Base-by-base conservation (phyloP, 1,140 invertebrate species). In the Apis dorsata region DNA sequence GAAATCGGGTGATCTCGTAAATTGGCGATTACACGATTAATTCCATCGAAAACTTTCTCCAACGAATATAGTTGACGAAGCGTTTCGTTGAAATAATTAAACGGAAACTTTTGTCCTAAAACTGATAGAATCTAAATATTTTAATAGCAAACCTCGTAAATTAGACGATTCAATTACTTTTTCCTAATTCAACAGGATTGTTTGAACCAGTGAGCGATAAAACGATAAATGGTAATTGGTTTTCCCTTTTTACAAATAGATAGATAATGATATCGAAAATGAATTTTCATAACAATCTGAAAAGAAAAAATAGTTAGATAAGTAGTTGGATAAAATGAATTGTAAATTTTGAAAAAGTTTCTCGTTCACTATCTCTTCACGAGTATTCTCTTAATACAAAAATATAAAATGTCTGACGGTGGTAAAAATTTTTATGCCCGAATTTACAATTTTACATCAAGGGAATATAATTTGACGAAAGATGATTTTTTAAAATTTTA, bases 11-110 rank as follows among this genome's bases (percentile, higher is more conserved):
- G 13, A 21, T 69, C 66, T 5, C 66, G 66, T 15, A 69, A 69
- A 69, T 51, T 44, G 66, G 44, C n/a, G 66, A 69, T 49, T 19
- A 1, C 17, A 44, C 28, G 34, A 17, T 44, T 44, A 44, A 34
- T 44, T 12, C 65, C 65, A 44, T 44, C 17, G 34, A 9, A 44
- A 44, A 21, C 1, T 68, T 21, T 44, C 19, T 21, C 10, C 63
- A 11, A 34, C 15, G 63, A 15, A 66, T 10, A 19, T 66, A 66
- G 28, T 15, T 5, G 62, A 17, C 62, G 62, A 28, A 19, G 28
- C 44, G 13, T 65, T 65, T 49, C n/a, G 34, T 62, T 74, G 10
- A 60, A 74, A 74, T 62, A 34, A 74, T 60, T 60, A 60, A 74
- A 49, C 34, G 17, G 49, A 49, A 74, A 60, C 9, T 62, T 60